Evolutionary conservation across 2,113 vertebrate genomes (phyloP), one percentile per base, ranked within the genome.

Genomic region (Antennarius striatus): DNA sequence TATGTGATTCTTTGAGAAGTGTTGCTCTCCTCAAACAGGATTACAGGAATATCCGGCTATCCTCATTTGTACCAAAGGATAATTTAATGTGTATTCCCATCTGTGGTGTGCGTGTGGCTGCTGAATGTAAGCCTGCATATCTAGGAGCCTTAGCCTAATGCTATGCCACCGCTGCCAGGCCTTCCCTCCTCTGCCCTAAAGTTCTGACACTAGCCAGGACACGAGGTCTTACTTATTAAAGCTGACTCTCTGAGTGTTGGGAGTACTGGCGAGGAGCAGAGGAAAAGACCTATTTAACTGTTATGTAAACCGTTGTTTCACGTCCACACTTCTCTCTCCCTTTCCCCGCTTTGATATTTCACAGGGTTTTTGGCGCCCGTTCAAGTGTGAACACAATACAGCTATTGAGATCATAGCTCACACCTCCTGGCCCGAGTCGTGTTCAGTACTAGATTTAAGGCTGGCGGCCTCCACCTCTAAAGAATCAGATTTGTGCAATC

Each of bases 231-330:
- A 43, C 42, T 43, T 76, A 81, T 77, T 86, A 84, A 89, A 86
- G 63, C 73, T 64, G 68, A 67, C 51, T 80, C 74, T 61, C 57
- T 58, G 55, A 77, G 82, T 73, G 83, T 75, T 57, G 58, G 79
- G 66, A 71, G 83, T 74, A 64, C 79, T 79, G 81, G 83, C 53
- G 67, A 72, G 85, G 82, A 80, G 79, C 68, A 79, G 75, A 90
- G 88, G 88, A 91, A 89, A 89, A 77, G 65, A 73, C 77, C 86
- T 72, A 77, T 90, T 91, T 89, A 77, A 80, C 82, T 88, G 87
- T 90, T 90, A 87, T 91, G 85, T 88, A 92, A 92, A 91, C 82
- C 87, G 91, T 91, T 93, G 90, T 93, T 92, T 91, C 82, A 91
- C 85, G 89, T 93, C 84, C 79, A 88, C 84, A 87, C 81, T 81